A percentile compares a stretch with the other conserved stretches of the same genome.
These are phyloP conservation scores for Eupithecia pulchellata DNA, from an alignment of 2,888 invertebrate species.

Conservation along the genomic window DNA sequence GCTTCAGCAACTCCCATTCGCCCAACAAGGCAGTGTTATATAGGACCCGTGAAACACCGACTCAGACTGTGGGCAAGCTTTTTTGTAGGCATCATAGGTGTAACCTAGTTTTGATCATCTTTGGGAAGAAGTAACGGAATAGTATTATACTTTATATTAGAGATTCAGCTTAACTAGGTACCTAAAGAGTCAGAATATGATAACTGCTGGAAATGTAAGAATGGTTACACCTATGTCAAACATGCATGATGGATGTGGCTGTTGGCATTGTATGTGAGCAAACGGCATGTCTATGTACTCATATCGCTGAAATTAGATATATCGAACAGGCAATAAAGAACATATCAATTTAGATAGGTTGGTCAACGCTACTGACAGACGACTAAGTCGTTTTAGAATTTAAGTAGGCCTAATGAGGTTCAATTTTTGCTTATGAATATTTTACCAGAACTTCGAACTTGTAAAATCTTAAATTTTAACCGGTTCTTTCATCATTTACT, in stretches of 20 bases:
- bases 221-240: conserved; percentile 45
- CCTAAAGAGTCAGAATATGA: background rate
- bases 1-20: conserved; percentile 72
- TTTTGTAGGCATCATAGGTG: conserved; percentile 44
- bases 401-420: conserved; percentile 52
- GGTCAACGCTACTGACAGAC: conserved; percentile 60
- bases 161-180: background rate
- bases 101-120: conserved; percentile 35
- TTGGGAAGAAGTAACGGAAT: background rate
- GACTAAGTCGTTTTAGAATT: conserved; percentile 73
- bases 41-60: conserved; percentile 59
- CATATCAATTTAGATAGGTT: conserved; percentile 74
- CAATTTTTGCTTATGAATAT: conserved; percentile 27
- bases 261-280: conserved; percentile 60
- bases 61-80: conserved; percentile 53
- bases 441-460: background rate
- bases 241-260: conserved; percentile 61
- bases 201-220: background rate
- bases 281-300: conserved; percentile 64
- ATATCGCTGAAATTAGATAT: conserved; percentile 51
- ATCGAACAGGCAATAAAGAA: conserved; percentile 73
- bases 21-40: conserved; percentile 76
- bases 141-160: background rate
- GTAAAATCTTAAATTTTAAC: background rate
- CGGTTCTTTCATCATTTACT: background rate